Evolutionary conservation across 2,113 vertebrate genomes (phyloP).

Genomic region (Gadus macrocephalus): DNA sequence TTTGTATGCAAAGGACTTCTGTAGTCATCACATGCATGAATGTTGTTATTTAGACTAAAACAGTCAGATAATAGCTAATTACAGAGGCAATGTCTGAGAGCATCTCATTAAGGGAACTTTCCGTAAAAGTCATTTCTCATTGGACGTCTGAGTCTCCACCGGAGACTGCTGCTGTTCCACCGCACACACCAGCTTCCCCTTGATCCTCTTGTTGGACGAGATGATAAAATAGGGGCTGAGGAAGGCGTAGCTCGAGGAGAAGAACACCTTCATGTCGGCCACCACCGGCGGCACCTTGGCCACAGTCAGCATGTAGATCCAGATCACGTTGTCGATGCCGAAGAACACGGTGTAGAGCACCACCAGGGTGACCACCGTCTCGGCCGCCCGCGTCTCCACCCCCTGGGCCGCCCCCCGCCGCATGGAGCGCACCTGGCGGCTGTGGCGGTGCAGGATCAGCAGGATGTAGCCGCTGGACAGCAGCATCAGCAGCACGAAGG

Average conservation of each 20-base stretch:
- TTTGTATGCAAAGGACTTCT: no score
- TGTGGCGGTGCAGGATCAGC: slow-evolving; percentile 68
- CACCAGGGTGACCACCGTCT: slow-evolving; percentile 71
- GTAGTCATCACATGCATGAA: no score
- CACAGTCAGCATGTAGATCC: slow-evolving; percentile 78
- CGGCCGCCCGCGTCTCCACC: slow-evolving; percentile 70
- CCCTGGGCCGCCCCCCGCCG: slow-evolving; percentile 47
- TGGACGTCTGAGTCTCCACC: slow-evolving; percentile 40
- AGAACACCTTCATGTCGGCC: slow-evolving; percentile 76
- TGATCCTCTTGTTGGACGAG: slow-evolving; percentile 74
- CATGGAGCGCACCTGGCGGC: slow-evolving; percentile 52
- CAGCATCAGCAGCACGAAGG: slow-evolving; percentile 71
- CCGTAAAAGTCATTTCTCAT: slow-evolving; percentile 47
- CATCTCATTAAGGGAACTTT: no score
- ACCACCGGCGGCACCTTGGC: slow-evolving; percentile 68
- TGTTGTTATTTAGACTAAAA: no score
- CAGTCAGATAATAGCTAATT: no score
- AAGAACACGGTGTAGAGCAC: slow-evolving; percentile 74
- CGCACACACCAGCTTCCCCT: slow-evolving; percentile 65
- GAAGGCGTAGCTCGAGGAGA: slow-evolving; percentile 74
- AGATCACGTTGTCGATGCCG: slow-evolving; percentile 76
- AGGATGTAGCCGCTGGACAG: slow-evolving; percentile 72
- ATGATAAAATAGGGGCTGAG: slow-evolving; percentile 76
- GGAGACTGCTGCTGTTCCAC: slow-evolving; percentile 44
- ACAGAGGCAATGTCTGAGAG: no score